Percentiles rank a stretch among this genome's conserved stretches.
Conservation (phyloP, 2,888 invertebrate species). For the Drosophila nigricruria region DNA sequence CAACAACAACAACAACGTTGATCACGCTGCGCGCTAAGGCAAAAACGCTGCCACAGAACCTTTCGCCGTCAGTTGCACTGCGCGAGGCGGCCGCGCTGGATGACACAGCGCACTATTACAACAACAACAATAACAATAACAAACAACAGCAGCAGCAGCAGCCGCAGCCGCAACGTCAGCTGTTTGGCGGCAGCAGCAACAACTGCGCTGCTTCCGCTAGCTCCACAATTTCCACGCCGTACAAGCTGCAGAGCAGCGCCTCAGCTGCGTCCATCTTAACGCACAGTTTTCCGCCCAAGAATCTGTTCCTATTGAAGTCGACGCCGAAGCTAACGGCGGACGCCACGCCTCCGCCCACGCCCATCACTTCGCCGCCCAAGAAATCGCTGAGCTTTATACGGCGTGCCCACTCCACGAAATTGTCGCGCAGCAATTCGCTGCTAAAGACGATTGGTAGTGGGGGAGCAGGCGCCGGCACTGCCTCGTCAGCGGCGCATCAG, state of each 20-base stretch:
- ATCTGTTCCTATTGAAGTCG: slow-evolving; percentile 84
- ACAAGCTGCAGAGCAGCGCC: slow-evolving; percentile 67
- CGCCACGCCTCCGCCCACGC: slow-evolving; percentile 27
- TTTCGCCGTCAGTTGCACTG: slow-evolving; percentile 84
- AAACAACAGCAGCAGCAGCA: slow-evolving; percentile 28
- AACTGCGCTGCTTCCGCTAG: slow-evolving; percentile 30
- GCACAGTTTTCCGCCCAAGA: slow-evolving; percentile 85
- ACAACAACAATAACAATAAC: slow-evolving; percentile 19
- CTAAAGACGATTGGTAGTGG: slow-evolving; percentile 84
- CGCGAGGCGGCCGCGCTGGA: slow-evolving; percentile 79
- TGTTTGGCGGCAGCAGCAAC: slow-evolving; percentile 79
- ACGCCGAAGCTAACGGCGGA: slow-evolving; percentile 64
- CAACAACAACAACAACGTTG: slow-evolving; percentile 57
- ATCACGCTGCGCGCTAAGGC: slow-evolving; percentile 86
- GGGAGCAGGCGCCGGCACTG: background rate
- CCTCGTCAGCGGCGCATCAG: slow-evolving; percentile 9
- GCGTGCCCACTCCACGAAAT: slow-evolving; percentile 90
- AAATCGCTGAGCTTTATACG: slow-evolving; percentile 89
- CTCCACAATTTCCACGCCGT: slow-evolving; percentile 45
- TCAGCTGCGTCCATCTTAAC: slow-evolving; percentile 76
- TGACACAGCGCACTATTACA: slow-evolving; percentile 38
- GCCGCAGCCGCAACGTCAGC: slow-evolving; percentile 56
- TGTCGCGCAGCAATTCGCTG: slow-evolving; percentile 89
- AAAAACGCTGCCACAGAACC: slow-evolving; percentile 88
- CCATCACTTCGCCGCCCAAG: slow-evolving; percentile 85